Evolutionary conservation across 2,113 vertebrate species (phyloP).

Genomic region (Ellobius talpinus): DNA sequence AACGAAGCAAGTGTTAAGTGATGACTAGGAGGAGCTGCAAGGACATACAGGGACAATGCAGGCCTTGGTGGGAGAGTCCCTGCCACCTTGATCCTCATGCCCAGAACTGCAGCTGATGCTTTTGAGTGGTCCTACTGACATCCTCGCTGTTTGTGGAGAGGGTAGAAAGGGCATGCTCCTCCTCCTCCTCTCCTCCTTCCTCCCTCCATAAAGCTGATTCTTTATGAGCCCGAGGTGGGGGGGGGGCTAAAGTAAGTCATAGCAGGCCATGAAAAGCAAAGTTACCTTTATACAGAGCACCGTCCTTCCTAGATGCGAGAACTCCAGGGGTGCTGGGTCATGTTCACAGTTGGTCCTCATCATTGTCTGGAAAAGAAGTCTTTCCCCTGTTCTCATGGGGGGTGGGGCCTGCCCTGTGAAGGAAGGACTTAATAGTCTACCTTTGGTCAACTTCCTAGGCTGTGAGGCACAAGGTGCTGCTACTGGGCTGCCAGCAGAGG

Average conservation of each 20-base stretch:
- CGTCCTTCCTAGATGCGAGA: background rate
- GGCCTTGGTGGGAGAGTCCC: background rate
- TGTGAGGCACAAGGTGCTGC: too few species aligned
- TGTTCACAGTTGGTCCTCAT: background rate
- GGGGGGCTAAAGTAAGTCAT: background rate
- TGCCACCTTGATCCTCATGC: background rate
- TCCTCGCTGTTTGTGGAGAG: background rate
- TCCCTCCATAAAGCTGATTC: background rate
- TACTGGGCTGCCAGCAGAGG: background rate
- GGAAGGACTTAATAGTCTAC: background rate
- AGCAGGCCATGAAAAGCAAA: background rate
- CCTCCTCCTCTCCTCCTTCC: rapidly evolving
- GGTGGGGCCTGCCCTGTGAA: background rate
- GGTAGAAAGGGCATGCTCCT: background rate
- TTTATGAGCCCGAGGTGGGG: conserved; percentile 22
- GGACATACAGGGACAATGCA: too few species aligned
- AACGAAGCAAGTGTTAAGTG: background rate
- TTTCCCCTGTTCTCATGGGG: background rate
- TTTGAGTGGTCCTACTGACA: rapidly evolving
- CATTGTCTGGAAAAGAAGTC: background rate
- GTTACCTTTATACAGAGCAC: background rate
- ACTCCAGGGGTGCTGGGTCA: background rate
- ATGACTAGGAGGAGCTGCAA: background rate
- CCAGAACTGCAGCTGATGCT: background rate
- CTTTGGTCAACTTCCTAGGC: background rate